These are phyloP conservation scores for Helobdella robusta DNA, from an alignment of 2,888 invertebrate species.

Conservation along the genomic window DNA sequence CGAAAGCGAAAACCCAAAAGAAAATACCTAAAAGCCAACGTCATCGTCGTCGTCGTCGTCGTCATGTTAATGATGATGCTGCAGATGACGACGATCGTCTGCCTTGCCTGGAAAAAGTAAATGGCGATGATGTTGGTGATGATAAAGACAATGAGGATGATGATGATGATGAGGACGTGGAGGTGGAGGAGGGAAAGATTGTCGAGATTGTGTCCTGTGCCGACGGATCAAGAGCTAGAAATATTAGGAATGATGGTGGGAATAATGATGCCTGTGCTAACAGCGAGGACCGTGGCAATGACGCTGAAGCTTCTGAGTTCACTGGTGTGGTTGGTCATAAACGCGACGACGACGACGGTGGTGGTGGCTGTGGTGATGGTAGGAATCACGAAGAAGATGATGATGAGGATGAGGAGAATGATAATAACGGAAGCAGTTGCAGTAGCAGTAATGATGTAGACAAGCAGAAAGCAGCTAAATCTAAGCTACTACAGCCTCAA, in stretches of 20 bases:
- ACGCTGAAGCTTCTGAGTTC: background rate
- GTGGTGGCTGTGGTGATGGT: background rate
- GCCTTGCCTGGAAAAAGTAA: constrained; percentile 2
- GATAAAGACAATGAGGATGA: background rate
- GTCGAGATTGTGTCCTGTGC: too few relatives aligned
- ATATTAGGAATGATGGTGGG: background rate
- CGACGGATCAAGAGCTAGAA: too few relatives aligned
- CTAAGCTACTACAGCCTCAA: too few relatives aligned
- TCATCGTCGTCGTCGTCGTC: too few relatives aligned
- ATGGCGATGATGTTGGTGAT: background rate
- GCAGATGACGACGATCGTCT: too few relatives aligned
- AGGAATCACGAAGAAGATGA: background rate
- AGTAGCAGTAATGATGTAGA: too few relatives aligned
- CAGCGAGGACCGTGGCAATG: background rate
- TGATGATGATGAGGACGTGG: background rate
- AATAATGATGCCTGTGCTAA: background rate
- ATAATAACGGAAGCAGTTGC: background rate
- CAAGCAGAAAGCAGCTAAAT: too few relatives aligned
- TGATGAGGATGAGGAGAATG: background rate
- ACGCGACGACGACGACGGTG: background rate
- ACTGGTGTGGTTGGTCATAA: too few relatives aligned
- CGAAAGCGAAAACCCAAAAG: background rate
- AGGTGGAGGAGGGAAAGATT: background rate
- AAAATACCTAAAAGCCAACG: background rate
- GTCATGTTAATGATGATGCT: background rate